Evolutionary conservation across 2,888 invertebrate species (phyloP).

Genomic region (Biston stratarius): DNA sequence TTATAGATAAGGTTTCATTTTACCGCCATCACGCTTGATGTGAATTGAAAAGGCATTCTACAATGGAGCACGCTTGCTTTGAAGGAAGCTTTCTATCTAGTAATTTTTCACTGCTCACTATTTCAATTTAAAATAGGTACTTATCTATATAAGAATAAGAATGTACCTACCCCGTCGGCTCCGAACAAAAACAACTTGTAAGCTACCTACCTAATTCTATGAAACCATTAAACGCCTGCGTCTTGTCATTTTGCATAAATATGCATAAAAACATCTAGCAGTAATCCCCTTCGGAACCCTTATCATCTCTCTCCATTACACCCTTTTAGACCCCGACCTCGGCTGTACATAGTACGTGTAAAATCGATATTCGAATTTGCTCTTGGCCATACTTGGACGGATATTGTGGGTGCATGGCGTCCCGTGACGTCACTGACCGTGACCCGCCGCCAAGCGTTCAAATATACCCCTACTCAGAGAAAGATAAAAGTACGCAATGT

Average conservation of each 20-base stretch:
- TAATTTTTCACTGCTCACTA: no score
- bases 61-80: no score
- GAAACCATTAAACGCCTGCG: constrained; percentile 1
- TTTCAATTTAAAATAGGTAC: no score
- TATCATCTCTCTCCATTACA: constrained; percentile 15
- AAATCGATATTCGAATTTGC: constrained; percentile 22
- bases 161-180: no score
- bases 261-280: constrained; percentile 7
- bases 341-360: neutral
- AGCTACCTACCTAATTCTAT: neutral
- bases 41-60: no score
- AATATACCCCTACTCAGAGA: constrained; percentile 23
- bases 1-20: no score
- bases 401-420: constrained; percentile 28
- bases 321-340: constrained; percentile 20
- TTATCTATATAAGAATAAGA: no score
- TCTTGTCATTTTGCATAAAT: constrained; percentile 14
- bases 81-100: no score
- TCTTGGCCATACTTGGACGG: constrained; percentile 3
- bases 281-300: constrained; percentile 16
- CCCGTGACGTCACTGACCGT: constrained; percentile 57
- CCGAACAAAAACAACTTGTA: no score
- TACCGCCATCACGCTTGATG: no score
- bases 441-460: constrained; percentile 46
- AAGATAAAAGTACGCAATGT: neutral